Evolutionary conservation across 1,140 invertebrate genomes (phyloP).

Genomic region (Paramacrobiotus metropolitanus): DNA sequence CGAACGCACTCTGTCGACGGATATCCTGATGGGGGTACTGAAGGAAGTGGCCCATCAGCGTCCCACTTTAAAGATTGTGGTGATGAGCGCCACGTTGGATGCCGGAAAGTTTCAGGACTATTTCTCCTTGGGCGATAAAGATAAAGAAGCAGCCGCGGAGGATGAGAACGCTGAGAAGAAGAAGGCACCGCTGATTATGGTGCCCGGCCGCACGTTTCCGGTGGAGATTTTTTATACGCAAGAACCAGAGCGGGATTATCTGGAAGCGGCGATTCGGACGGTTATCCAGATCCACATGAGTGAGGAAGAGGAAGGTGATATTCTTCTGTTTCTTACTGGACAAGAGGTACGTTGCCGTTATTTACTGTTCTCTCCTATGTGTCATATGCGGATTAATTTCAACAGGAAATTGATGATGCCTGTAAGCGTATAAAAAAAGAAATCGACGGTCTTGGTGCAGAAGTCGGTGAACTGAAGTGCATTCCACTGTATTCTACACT

Average conservation of each 20-base stretch:
- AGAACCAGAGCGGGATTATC: conserved; percentile 88
- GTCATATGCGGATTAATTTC: too few species aligned
- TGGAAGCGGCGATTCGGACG: conserved; percentile 93
- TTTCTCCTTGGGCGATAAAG: too few species aligned
- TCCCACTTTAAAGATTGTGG: conserved; percentile 79
- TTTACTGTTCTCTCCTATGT: background rate
- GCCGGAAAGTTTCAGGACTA: conserved; percentile 98
- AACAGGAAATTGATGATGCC: conserved; percentile 91
- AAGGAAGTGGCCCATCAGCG: conserved; percentile 92
- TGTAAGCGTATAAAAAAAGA: conserved; percentile 92
- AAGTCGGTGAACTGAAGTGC: conserved; percentile 89
- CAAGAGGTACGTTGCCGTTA: conserved; percentile 32
- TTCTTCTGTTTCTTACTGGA: conserved; percentile 82
- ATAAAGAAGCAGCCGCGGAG: too few species aligned
- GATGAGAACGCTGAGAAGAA: too few species aligned
- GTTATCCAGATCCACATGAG: conserved; percentile 98
- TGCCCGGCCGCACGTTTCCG: conserved; percentile 82
- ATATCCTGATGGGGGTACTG: conserved; percentile 92
- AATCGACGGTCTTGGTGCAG: conserved; percentile 82
- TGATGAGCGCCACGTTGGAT: conserved; percentile 99
- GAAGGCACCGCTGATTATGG: conserved; percentile 91
- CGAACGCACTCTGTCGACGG: conserved; percentile 89
- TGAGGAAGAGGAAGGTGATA: conserved; percentile 77
- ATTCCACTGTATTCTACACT: conserved; percentile 95
- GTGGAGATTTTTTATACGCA: conserved; percentile 99